Percentiles rank a stretch among this genome's conserved stretches.
Conservation (phyloP, 2,797 vertebrate species). For the Peromyscus attwateri region DNA sequence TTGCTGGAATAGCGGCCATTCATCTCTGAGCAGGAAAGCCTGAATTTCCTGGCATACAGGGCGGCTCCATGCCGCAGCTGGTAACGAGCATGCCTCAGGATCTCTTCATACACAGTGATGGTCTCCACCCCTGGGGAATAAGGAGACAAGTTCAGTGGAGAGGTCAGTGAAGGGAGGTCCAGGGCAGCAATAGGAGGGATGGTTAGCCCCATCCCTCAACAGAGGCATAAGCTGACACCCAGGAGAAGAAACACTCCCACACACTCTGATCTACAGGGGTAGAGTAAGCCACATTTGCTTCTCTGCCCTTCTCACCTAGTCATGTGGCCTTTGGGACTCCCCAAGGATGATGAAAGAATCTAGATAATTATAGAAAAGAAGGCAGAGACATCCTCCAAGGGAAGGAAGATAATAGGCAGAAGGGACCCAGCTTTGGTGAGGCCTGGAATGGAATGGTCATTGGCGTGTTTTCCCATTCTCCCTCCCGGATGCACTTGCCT, state of each 20-base stretch:
- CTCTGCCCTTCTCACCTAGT: background rate
- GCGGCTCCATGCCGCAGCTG: slow-evolving; percentile 93
- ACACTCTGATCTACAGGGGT: background rate
- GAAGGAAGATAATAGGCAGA: background rate
- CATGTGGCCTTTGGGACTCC: background rate
- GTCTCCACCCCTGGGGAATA: slow-evolving; percentile 94
- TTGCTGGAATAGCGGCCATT: slow-evolving; percentile 99
- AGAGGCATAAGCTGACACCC: background rate
- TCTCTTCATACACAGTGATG: slow-evolving; percentile 97
- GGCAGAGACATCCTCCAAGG: background rate
- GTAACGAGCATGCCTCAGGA: slow-evolving; percentile 96
- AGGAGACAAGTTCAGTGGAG: background rate
- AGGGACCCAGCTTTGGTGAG: background rate
- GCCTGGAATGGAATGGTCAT: background rate
- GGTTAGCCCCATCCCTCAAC: background rate
- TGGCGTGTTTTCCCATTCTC: background rate
- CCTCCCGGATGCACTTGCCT: background rate
- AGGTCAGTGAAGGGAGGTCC: background rate
- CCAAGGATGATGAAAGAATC: background rate
- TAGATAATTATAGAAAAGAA: background rate
- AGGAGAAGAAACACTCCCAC: background rate
- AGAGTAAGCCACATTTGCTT: background rate
- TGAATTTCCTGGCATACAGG: slow-evolving; percentile 96
- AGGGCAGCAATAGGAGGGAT: background rate
- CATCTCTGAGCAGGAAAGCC: slow-evolving; percentile 98